Conservation (phyloP, 2,113 vertebrate genomes). For the Amazona guildingii region DNA sequence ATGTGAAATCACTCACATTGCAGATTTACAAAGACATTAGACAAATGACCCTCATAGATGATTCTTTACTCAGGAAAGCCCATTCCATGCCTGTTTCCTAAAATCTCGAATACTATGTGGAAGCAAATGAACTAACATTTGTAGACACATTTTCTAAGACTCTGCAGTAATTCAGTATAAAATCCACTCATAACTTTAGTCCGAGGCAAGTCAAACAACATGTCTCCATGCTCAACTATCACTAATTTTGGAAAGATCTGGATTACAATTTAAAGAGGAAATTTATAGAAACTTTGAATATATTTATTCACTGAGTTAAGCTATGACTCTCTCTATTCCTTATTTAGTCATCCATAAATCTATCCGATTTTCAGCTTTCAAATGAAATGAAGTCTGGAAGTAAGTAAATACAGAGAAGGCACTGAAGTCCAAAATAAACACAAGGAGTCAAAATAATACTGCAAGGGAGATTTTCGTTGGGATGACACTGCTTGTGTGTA, state of each 20-base stretch:
- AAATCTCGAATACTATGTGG: neutral
- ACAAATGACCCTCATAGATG: neutral
- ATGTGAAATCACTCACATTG: neutral
- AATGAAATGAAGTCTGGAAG: neutral
- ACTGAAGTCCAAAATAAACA: neutral
- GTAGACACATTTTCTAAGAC: neutral
- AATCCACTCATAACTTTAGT: neutral
- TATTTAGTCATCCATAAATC: neutral
- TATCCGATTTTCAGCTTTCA: neutral
- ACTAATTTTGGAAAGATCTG: neutral
- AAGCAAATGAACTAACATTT: neutral
- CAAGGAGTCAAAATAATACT: neutral
- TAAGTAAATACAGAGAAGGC: neutral
- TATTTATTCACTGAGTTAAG: neutral
- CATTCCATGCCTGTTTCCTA: neutral
- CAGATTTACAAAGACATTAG: neutral
- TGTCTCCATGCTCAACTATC: neutral
- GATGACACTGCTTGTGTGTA: neutral
- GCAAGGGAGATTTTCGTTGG: neutral
- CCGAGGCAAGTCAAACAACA: neutral
- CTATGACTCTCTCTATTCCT: neutral
- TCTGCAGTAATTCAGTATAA: neutral
- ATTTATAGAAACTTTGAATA: neutral
- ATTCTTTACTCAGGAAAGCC: neutral
- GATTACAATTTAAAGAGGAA: neutral